Percentiles rank a stretch among this genome's conserved stretches.
Conservation (phyloP, 2,888 invertebrate genomes). For the Amphipyra tragopoginis region DNA sequence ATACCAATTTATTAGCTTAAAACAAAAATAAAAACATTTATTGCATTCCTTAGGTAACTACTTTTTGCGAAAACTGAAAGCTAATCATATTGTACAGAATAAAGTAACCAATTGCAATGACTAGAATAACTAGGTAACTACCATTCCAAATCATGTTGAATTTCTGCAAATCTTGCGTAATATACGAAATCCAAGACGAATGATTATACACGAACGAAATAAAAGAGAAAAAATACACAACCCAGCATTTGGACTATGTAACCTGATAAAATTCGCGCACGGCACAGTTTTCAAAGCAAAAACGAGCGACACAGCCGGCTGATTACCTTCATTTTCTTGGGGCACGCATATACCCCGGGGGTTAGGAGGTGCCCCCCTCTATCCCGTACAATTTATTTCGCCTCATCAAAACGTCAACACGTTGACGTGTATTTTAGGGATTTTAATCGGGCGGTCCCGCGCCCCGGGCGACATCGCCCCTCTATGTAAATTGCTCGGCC, state of each 20-base stretch:
- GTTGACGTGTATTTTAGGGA: constrained; percentile 87
- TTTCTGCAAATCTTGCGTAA: constrained; percentile 14
- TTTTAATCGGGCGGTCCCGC: constrained; percentile 81
- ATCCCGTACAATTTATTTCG: constrained; percentile 83
- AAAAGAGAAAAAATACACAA: constrained; percentile 52
- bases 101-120: background rate
- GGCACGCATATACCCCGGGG: constrained; percentile 80
- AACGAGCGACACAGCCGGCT: constrained; percentile 65
- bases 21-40: too few relatives aligned
- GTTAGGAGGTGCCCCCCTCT: constrained; percentile 62
- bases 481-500: constrained; percentile 83
- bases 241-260: constrained; percentile 52
- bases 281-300: constrained; percentile 67
- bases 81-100: too few relatives aligned
- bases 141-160: constrained; percentile 24
- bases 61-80: too few relatives aligned
- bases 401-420: constrained; percentile 89
- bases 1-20: too few relatives aligned
- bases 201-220: constrained; percentile 53
- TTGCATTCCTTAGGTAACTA: too few relatives aligned
- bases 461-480: constrained; percentile 63
- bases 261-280: constrained; percentile 69
- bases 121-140: constrained; percentile 1
- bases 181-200: constrained; percentile 47
- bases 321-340: constrained; percentile 87